phyloP scores from a whole-genome alignment of 1,140 invertebrate genomes.

The Chrysopa pallens region DNA sequence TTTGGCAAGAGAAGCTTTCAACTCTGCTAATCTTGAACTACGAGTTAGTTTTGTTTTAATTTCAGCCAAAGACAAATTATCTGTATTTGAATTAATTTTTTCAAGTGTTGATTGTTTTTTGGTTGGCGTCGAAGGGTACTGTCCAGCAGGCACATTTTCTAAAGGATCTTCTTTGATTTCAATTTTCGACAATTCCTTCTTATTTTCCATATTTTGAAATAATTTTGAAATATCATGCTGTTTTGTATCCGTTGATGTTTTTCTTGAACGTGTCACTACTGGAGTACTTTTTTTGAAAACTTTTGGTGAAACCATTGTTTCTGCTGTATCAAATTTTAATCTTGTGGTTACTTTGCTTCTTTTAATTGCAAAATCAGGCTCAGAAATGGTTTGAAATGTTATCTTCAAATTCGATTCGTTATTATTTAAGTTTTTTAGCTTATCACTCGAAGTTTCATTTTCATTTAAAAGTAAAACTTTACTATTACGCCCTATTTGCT shows the following conservation, averaged over 20 bases:
- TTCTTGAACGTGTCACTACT: not conserved
- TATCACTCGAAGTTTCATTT: not conserved
- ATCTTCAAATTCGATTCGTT: not conserved
- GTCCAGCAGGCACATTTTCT: not conserved
- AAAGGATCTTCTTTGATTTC: not conserved
- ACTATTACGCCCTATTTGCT: conserved; percentile 36
- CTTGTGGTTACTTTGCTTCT: not conserved
- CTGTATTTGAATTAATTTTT: conserved; percentile 18
- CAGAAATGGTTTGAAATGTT: not conserved
- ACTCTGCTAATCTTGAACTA: conserved; percentile 42
- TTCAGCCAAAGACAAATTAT: conserved; percentile 42
- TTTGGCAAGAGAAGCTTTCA: conserved; percentile 39
- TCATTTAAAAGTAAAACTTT: conserved; percentile 34
- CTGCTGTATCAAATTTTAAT: not conserved
- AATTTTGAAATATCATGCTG: not conserved
- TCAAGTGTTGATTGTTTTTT: conserved; percentile 24
- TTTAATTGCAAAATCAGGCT: not conserved
- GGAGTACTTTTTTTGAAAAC: not conserved
- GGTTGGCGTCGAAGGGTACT: conserved; percentile 11
- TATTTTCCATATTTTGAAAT: not conserved
- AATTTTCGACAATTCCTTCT: not conserved
- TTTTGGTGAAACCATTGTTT: not conserved
- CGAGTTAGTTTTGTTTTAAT: conserved; percentile 41
- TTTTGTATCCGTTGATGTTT: not conserved
- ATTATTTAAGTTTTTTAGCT: conserved; percentile 1